A percentile compares a stretch with the other conserved stretches of the same genome.
Conservation (phyloP, 2,113 vertebrate species). For the Melanerpes aurifrons region DNA sequence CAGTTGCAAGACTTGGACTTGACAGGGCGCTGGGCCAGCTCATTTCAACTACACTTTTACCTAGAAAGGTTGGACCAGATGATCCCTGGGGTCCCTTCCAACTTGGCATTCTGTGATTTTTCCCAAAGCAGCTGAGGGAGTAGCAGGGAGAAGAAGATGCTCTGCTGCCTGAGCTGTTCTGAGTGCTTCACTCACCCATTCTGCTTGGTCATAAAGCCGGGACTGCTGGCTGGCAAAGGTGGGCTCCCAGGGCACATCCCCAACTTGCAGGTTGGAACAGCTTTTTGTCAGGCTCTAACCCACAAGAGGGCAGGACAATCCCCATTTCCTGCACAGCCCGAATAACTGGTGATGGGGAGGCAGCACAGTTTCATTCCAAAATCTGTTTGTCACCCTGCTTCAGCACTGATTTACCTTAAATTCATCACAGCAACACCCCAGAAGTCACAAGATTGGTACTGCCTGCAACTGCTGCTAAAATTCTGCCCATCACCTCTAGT, state of each 20-base stretch:
- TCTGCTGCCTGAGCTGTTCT: background rate
- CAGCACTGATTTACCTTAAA: background rate
- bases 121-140: background rate
- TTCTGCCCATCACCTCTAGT: background rate
- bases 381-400: background rate
- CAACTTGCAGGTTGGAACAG: fast-evolving
- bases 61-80: too few relatives aligned
- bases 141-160: background rate
- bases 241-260: fast-evolving
- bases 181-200: fast-evolving
- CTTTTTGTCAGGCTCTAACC: background rate
- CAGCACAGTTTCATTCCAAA: background rate
- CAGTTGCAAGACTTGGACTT: too few relatives aligned
- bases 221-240: too few relatives aligned
- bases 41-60: too few relatives aligned
- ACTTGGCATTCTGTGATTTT: too few relatives aligned
- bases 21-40: too few relatives aligned
- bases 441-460: background rate
- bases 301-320: background rate
- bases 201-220: background rate
- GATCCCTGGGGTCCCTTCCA: too few relatives aligned
- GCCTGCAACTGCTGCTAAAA: background rate
- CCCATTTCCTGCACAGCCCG: background rate
- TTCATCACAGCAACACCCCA: background rate
- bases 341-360: background rate